Evolutionary conservation across 2,797 vertebrate species (phyloP).

Genomic region (Psittacula derbiana): DNA sequence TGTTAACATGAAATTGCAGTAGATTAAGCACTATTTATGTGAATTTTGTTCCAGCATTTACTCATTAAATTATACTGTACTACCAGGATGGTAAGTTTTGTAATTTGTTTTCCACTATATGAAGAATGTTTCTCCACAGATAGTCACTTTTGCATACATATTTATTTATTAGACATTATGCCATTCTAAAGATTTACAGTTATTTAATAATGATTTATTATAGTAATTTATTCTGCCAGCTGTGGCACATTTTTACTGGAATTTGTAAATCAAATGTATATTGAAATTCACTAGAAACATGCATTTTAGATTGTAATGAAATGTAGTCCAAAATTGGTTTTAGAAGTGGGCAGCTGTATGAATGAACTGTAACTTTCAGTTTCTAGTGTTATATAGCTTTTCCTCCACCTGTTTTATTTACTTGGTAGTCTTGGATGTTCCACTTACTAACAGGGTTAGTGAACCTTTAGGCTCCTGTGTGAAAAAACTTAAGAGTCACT

Average conservation of each 20-base stretch:
- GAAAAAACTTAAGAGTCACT: not conserved
- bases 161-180: conserved; percentile 70
- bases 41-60: conserved; percentile 72
- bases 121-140: conserved; percentile 60
- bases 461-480: not conserved
- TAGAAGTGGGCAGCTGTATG: conserved; percentile 41
- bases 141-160: conserved; percentile 66
- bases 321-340: conserved; percentile 61
- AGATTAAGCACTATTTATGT: conserved; percentile 73
- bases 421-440: not conserved
- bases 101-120: conserved; percentile 69
- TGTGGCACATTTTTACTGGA: conserved; percentile 73
- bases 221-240: conserved; percentile 75
- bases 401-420: not conserved
- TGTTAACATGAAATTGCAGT: conserved; percentile 47
- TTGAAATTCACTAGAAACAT: conserved; percentile 72
- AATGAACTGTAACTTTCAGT: not conserved
- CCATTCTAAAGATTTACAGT: conserved; percentile 78
- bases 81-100: conserved; percentile 67
- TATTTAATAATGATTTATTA: conserved; percentile 81
- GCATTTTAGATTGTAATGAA: conserved; percentile 74
- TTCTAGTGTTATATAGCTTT: not conserved
- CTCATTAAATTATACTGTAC: conserved; percentile 69
- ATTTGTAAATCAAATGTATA: conserved; percentile 77
- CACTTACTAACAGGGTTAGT: not conserved